Conservation (phyloP, 2,113 vertebrate species). For the Eira barbara region DNA sequence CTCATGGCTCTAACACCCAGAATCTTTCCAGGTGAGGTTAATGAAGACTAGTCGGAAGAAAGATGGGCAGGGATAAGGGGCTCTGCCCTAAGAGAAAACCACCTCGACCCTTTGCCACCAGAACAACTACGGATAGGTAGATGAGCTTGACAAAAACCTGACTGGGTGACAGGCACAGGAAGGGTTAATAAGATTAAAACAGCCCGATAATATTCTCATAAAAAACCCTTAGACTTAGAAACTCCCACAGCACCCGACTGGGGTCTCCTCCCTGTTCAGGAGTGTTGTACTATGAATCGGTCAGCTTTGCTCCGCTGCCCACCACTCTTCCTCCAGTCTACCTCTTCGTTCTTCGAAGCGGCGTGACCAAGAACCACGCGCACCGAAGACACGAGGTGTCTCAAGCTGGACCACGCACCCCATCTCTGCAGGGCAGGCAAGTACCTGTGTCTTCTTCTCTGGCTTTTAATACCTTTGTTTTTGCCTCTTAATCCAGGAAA, state of each 20-base stretch:
- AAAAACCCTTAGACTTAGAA: background rate
- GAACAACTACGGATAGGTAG: background rate
- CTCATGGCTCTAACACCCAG: fast-evolving
- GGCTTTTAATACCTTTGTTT: background rate
- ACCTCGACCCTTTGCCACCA: background rate
- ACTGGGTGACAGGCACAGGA: background rate
- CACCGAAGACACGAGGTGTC: background rate
- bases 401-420: too few relatives aligned
- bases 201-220: background rate
- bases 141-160: background rate
- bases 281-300: too few relatives aligned
- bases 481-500: background rate
- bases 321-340: background rate
- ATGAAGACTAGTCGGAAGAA: background rate
- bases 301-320: too few relatives aligned
- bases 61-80: background rate
- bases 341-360: background rate
- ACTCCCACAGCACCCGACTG: too few relatives aligned
- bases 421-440: background rate
- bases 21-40: background rate
- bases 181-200: background rate
- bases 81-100: background rate
- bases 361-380: background rate
- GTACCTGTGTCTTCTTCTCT: background rate
- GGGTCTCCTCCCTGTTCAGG: too few relatives aligned